Conservation (phyloP, 92 coral and sea anemone genomes). For the Porites evermanni region DNA sequence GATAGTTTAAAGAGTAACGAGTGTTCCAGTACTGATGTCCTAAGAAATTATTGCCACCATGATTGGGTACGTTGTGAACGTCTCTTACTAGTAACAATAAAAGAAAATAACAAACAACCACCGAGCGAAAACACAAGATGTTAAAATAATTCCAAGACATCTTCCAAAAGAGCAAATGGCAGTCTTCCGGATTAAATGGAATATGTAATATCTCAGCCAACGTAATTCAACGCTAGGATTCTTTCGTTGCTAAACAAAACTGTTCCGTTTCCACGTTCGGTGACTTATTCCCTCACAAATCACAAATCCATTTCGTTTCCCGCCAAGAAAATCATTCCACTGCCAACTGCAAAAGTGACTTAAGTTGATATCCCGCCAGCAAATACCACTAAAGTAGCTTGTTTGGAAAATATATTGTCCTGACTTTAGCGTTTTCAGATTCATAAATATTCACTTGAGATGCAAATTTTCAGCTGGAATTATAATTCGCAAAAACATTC, state of each 20-base stretch:
- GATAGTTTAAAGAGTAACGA: constrained; percentile 68
- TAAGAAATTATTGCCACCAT: constrained; percentile 43
- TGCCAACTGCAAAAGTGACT: not conserved
- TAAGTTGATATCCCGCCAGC: not conserved
- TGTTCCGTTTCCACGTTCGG: constrained; percentile 13
- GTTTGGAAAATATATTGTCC: not conserved
- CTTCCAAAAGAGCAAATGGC: not conserved
- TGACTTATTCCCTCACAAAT: not conserved
- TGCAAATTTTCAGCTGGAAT: constrained; percentile 12
- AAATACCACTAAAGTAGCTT: not conserved
- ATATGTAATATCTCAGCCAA: not conserved
- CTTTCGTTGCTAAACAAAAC: constrained; percentile 60
- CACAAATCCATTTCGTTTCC: constrained; percentile 21
- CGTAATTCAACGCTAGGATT: constrained; percentile 26
- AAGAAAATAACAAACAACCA: constrained; percentile 19
- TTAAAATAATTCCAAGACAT: not conserved
- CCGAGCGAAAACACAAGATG: not conserved
- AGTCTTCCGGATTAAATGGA: not conserved
- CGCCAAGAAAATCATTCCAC: constrained; percentile 10
- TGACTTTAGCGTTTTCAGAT: not conserved
- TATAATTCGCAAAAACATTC: not conserved
- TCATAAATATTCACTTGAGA: constrained; percentile 28
- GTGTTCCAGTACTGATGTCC: constrained; percentile 84
- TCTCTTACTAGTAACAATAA: not conserved
- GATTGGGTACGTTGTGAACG: constrained; percentile 39